Percentiles rank a stretch among this genome's conserved stretches.
These are phyloP conservation scores for Brachyistius frenatus DNA, from an alignment of 2,113 vertebrate species.

Conservation along the genomic window DNA sequence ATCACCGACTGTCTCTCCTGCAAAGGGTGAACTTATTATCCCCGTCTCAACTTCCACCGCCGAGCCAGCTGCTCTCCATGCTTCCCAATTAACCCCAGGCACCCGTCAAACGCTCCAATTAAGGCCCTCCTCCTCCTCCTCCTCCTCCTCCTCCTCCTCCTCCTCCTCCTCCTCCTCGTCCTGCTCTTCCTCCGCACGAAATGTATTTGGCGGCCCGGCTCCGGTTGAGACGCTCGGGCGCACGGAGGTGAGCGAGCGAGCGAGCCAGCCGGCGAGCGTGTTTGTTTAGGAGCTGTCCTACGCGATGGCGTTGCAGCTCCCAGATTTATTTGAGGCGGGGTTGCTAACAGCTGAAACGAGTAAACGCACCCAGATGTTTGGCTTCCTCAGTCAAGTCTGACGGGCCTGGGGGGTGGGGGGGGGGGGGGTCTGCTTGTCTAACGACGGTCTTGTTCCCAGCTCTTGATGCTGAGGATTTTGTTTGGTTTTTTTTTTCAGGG, in stretches of 20 bases:
- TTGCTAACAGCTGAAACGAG: constrained; percentile 76
- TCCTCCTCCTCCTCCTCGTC: constrained; percentile 56
- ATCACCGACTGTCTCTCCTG: constrained; percentile 77
- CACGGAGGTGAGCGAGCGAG: constrained; percentile 49
- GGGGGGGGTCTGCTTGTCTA: constrained; percentile 48
- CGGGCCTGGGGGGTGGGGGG: constrained; percentile 43
- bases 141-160: constrained; percentile 62
- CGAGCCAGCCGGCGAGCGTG: constrained; percentile 34
- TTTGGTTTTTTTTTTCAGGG: too few relatives aligned
- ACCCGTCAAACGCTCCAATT: constrained; percentile 77
- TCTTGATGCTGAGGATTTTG: constrained; percentile 60
- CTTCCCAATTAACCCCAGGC: constrained; percentile 83
- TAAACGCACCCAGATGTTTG: constrained; percentile 80
- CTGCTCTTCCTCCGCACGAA: constrained; percentile 31
- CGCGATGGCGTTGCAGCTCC: constrained; percentile 65
- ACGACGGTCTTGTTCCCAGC: constrained; percentile 68
- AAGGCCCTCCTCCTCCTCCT: constrained; percentile 57
- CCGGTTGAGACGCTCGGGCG: constrained; percentile 29
- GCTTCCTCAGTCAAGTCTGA: constrained; percentile 53
- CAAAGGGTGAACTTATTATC: constrained; percentile 83
- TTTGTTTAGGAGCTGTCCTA: constrained; percentile 77
- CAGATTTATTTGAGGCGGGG: constrained; percentile 72
- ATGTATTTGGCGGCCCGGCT: constrained; percentile 45
- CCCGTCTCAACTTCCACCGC: constrained; percentile 75
- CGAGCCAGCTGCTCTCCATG: constrained; percentile 82